A percentile compares a stretch with the other conserved stretches of the same genome.
Conservation (phyloP, 2,113 vertebrate species). For the Zonotrichia leucophrys region DNA sequence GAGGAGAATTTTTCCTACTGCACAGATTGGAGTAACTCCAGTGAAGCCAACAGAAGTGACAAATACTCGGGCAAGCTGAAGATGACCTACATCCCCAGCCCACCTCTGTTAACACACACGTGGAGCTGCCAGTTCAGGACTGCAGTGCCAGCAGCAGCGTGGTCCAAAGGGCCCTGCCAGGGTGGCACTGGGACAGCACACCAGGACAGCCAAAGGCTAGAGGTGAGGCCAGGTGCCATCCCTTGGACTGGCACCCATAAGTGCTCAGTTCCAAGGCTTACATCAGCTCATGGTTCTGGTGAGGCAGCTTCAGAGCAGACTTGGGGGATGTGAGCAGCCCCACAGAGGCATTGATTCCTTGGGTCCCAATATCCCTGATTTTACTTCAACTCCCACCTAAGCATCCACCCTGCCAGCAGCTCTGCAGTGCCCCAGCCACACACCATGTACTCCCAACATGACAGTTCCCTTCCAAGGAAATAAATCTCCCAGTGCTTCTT, state of each 20-base stretch:
- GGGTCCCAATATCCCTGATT: neutral
- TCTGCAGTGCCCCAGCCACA: neutral
- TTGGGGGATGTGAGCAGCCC: neutral
- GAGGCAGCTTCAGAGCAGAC: neutral
- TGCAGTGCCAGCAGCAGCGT: accelerated
- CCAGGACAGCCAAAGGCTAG: neutral
- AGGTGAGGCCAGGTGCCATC: neutral
- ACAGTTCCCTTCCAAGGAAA: neutral
- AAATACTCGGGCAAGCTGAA: neutral
- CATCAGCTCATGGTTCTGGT: accelerated
- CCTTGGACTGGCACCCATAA: neutral
- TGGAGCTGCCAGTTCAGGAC: accelerated
- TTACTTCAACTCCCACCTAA: neutral
- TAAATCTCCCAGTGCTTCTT: accelerated
- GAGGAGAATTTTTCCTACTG: neutral
- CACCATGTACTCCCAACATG: accelerated
- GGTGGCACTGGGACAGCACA: accelerated
- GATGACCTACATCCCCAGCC: neutral
- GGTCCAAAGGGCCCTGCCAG: neutral
- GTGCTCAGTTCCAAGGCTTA: accelerated
- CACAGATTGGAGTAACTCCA: neutral
- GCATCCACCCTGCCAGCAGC: neutral
- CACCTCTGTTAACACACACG: accelerated
- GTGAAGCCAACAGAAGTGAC: neutral
- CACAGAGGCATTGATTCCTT: neutral